Percentiles rank a stretch among this genome's conserved stretches.
Evolutionary conservation across 2,888 invertebrate species (phyloP).

Genomic region (Drosophila gaucha): DNA sequence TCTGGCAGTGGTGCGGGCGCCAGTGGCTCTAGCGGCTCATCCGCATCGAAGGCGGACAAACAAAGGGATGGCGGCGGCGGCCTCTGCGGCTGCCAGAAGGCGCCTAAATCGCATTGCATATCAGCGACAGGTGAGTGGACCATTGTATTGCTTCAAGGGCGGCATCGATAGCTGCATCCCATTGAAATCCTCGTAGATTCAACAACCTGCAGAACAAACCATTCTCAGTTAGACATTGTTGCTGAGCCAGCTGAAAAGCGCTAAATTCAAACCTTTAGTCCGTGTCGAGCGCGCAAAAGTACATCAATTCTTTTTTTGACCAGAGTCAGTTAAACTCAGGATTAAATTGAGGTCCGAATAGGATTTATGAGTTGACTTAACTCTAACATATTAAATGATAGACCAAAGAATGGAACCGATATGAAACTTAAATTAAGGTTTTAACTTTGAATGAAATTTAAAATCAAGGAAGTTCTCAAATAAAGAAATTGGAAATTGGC

Average conservation of each 20-base stretch:
- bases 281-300: not conserved
- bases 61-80: conserved; percentile 77
- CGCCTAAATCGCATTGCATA: conserved; percentile 85
- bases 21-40: conserved; percentile 1
- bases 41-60: conserved; percentile 69
- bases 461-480: no score
- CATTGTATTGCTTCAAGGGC: not conserved
- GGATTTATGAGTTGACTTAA: no score
- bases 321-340: no score
- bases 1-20: conserved; percentile 24
- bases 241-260: not conserved
- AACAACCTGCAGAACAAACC: not conserved
- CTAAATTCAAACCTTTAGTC: no score
- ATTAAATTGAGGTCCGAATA: no score
- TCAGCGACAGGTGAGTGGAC: conserved; percentile 84
- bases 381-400: no score
- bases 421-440: not conserved
- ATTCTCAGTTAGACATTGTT: not conserved
- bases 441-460: no score
- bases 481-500: no score
- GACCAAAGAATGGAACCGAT: not conserved
- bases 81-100: conserved; percentile 84
- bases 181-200: not conserved
- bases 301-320: not conserved
- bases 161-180: not conserved